Evolutionary conservation across 2,113 vertebrate genomes (phyloP).

Genomic region (Seriola dumerili): DNA sequence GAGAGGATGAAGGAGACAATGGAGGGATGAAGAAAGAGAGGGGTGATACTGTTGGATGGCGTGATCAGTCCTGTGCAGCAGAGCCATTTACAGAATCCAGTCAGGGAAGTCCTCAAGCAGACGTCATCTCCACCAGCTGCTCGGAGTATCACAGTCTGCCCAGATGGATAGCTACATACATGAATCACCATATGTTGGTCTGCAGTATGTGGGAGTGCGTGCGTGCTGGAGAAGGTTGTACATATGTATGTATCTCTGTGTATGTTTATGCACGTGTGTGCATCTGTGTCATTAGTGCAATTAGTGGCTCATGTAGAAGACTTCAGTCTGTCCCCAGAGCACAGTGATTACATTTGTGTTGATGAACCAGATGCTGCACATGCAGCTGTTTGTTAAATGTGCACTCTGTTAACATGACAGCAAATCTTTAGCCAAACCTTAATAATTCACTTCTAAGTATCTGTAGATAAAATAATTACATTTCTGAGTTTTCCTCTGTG

Average conservation of each 20-base stretch:
- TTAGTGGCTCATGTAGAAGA: constrained; percentile 42
- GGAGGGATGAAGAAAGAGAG: not conserved
- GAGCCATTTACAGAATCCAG: constrained; percentile 30
- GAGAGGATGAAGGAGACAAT: not conserved
- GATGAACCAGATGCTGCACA: constrained; percentile 63
- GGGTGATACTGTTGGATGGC: not conserved
- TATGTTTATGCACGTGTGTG: not conserved
- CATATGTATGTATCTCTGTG: not conserved
- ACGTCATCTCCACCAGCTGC: constrained; percentile 36
- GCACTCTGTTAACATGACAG: constrained; percentile 36
- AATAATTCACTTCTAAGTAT: not conserved
- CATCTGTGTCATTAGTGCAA: constrained; percentile 47
- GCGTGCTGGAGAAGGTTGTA: not conserved
- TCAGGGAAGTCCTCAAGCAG: constrained; percentile 5
- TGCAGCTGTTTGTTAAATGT: constrained; percentile 37
- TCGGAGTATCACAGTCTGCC: not conserved
- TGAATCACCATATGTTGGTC: constrained; percentile 28
- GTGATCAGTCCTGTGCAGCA: not conserved
- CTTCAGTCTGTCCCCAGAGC: constrained; percentile 36
- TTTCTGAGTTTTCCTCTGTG: not conserved
- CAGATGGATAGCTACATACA: constrained; percentile 31
- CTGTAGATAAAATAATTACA: not conserved
- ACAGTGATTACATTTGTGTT: constrained; percentile 49
- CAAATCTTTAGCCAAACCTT: constrained; percentile 6
- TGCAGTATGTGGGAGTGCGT: not conserved